These are phyloP conservation scores for Zaprionus bogoriensis DNA, from an alignment of 2,888 invertebrate genomes.

Conservation along the genomic window DNA sequence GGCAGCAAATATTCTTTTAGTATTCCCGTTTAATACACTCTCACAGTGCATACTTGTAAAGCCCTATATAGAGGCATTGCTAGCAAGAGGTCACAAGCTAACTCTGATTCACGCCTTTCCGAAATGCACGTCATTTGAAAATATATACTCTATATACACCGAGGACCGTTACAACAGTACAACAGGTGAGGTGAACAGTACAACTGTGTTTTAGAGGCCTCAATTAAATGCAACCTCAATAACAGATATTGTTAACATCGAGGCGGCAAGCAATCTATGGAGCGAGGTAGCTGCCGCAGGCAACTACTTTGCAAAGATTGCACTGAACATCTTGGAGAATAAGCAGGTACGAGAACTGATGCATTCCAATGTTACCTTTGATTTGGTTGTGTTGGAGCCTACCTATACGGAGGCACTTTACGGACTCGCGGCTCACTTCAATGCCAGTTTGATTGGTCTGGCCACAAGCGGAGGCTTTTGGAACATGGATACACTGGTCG, in stretches of 20 bases:
- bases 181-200: not conserved
- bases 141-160: constrained; percentile 33
- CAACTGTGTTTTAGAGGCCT: no score
- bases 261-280: constrained; percentile 12
- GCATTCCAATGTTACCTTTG: constrained; percentile 74
- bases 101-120: constrained; percentile 78
- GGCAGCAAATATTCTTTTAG: constrained; percentile 45
- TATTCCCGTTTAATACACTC: constrained; percentile 56
- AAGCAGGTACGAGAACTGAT: constrained; percentile 57
- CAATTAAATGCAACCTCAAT: no score
- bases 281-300: constrained; percentile 2
- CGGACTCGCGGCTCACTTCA: constrained; percentile 73
- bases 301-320: constrained; percentile 6
- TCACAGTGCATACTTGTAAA: constrained; percentile 73
- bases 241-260: not conserved
- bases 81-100: constrained; percentile 80
- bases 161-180: constrained; percentile 8
- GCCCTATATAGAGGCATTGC: constrained; percentile 72
- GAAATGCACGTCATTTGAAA: constrained; percentile 26
- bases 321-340: constrained; percentile 43
- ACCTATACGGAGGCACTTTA: constrained; percentile 77
- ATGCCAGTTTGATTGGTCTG: constrained; percentile 71
- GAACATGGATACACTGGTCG: constrained; percentile 66
- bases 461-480: constrained; percentile 65
- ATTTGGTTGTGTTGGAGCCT: constrained; percentile 78